Conservation (phyloP, 2,113 vertebrate species). For the Ranitomeya variabilis region DNA sequence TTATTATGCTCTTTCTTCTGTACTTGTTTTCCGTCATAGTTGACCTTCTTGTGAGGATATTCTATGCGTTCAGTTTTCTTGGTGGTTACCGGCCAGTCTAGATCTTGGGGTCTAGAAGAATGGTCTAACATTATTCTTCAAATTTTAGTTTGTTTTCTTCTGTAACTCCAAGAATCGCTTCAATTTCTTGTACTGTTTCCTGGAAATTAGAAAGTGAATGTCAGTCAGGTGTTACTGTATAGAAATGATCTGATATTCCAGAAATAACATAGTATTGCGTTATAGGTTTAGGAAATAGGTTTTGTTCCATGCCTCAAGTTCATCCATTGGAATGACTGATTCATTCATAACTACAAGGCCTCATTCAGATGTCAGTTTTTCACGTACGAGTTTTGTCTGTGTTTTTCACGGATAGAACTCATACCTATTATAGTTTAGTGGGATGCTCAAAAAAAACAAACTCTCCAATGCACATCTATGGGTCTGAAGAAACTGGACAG, state of each 20-base stretch:
- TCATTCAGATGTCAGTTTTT: too few relatives aligned
- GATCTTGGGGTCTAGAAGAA: not conserved
- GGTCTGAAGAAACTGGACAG: too few relatives aligned
- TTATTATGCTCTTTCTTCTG: constrained; percentile 12
- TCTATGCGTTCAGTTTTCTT: not conserved
- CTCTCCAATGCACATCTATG: too few relatives aligned
- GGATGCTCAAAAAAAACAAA: too few relatives aligned
- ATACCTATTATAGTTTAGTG: too few relatives aligned
- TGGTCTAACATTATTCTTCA: constrained; percentile 60
- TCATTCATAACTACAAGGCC: not conserved
- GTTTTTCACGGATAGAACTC: too few relatives aligned
- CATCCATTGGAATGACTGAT: not conserved
- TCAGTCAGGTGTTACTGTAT: too few relatives aligned
- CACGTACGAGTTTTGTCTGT: too few relatives aligned
- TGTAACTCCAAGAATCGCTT: constrained; percentile 77
- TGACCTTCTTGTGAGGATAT: not conserved
- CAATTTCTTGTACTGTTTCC: constrained; percentile 76
- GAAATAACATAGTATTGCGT: not conserved
- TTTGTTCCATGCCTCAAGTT: not conserved
- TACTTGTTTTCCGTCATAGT: not conserved
- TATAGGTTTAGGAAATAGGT: not conserved
- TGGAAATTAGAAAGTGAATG: constrained; percentile 64
- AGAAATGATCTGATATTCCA: not conserved
- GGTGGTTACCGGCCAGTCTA: not conserved
- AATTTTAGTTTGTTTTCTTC: constrained; percentile 75